phyloP scores from a whole-genome alignment of 1,140 invertebrate species.

The Drosophila guanche region DNA sequence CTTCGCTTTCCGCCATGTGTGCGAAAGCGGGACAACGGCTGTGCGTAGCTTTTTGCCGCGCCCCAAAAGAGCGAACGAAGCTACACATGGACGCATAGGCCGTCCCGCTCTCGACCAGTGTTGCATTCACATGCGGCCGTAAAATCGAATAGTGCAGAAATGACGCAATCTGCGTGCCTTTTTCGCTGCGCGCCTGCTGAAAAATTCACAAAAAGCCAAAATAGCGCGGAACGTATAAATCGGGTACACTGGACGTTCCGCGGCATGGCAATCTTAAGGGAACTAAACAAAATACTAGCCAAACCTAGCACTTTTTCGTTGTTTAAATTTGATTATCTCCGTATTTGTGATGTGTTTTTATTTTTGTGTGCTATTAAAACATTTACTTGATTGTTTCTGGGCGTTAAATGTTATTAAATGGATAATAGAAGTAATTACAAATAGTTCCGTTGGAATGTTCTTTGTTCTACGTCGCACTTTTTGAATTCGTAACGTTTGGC shows the following conservation, averaged over 20 bases:
- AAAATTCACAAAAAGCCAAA: slow-evolving; percentile 82
- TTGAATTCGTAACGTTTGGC: slow-evolving; percentile 6
- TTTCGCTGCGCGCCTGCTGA: slow-evolving; percentile 61
- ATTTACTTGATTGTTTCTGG: no score
- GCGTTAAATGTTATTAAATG: no score
- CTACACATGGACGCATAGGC: not conserved
- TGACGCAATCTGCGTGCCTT: slow-evolving; percentile 24
- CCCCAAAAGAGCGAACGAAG: not conserved
- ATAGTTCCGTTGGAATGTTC: no score
- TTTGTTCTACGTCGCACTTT: no score
- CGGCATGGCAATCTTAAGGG: slow-evolving; percentile 17
- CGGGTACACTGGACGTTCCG: slow-evolving; percentile 54
- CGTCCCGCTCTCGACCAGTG: slow-evolving; percentile 39
- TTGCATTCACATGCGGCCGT: slow-evolving; percentile 27
- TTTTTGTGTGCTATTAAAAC: no score
- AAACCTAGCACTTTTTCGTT: no score
- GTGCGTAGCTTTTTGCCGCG: slow-evolving; percentile 45
- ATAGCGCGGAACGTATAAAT: slow-evolving; percentile 79
- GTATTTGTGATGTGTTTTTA: no score
- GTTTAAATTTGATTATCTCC: no score
- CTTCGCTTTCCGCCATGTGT: slow-evolving; percentile 12
- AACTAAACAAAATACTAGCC: no score
- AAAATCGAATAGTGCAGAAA: slow-evolving; percentile 13
- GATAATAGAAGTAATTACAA: no score
- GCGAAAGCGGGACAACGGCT: slow-evolving; percentile 41